A percentile compares a stretch with the other conserved stretches of the same genome.
Evolutionary conservation across 2,113 vertebrate species (phyloP).

Genomic region (Aix galericulata): DNA sequence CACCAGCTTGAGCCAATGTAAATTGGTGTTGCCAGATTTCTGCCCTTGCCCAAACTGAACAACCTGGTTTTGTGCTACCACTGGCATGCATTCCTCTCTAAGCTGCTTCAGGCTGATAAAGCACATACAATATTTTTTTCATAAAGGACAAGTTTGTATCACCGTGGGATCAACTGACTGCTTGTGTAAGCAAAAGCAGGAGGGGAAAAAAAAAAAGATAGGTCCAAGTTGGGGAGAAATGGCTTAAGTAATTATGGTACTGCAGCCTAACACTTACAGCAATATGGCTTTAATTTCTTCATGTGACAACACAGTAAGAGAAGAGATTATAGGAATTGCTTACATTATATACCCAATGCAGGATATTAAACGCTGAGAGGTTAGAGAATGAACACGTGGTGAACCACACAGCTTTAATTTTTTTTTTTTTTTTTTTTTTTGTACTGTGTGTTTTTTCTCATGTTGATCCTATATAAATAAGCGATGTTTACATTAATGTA

Average conservation of each 20-base stretch:
- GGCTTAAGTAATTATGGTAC: background rate
- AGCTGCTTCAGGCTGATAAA: slow-evolving; percentile 37
- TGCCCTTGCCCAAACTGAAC: slow-evolving; percentile 36
- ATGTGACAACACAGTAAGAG: background rate
- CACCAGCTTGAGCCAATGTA: background rate
- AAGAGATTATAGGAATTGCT: background rate
- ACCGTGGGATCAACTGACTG: background rate
- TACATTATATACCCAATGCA: background rate
- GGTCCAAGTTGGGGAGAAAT: background rate
- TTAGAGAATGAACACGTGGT: background rate
- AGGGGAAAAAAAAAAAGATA: background rate
- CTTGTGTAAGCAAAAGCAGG: background rate
- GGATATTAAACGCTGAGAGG: slow-evolving; percentile 45
- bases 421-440: background rate
- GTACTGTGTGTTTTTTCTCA: background rate
- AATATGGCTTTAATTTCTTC: slow-evolving; percentile 19
- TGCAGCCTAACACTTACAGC: background rate
- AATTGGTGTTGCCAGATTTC: slow-evolving; percentile 35
- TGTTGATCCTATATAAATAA: background rate
- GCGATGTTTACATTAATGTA: background rate
- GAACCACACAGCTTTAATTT: background rate
- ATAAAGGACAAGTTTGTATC: background rate
- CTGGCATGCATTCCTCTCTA: background rate
- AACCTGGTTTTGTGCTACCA: background rate
- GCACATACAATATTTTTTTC: background rate